Conservation (phyloP, 2,888 invertebrate genomes). For the Megastigmus dorsalis region DNA sequence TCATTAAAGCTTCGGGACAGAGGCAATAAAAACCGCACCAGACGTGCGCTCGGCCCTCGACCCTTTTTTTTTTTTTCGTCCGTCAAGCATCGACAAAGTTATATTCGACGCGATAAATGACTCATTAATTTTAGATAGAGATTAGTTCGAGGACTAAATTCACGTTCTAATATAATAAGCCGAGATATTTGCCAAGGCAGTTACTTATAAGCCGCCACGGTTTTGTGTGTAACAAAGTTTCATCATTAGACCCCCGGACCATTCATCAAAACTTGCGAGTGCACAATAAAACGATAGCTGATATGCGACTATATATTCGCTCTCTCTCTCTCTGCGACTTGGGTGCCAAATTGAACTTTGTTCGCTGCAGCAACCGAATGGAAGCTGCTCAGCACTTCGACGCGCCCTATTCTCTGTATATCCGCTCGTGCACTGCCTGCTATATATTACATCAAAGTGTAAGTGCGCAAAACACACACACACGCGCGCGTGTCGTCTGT, state of each 20-base stretch:
- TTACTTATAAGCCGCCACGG: too few relatives aligned
- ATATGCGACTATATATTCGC: background rate
- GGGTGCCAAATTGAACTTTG: constrained; percentile 22
- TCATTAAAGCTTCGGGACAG: too few relatives aligned
- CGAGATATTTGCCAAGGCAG: background rate
- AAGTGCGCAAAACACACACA: too few relatives aligned
- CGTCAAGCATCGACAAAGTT: too few relatives aligned
- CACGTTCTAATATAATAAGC: background rate
- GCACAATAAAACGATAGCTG: constrained; percentile 30
- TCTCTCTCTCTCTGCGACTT: too few relatives aligned
- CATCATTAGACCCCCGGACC: constrained; percentile 17
- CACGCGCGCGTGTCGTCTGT: too few relatives aligned
- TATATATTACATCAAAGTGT: too few relatives aligned
- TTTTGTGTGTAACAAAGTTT: constrained; percentile 46
- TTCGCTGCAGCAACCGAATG: background rate
- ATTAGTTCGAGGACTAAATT: background rate
- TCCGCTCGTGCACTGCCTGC: too few relatives aligned
- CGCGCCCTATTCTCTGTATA: too few relatives aligned
- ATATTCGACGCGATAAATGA: background rate
- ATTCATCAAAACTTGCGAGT: constrained; percentile 33
- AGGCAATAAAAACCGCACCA: too few relatives aligned
- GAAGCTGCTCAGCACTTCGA: background rate
- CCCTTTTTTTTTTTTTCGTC: too few relatives aligned
- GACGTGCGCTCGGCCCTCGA: too few relatives aligned
- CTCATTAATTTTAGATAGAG: constrained; percentile 1